Conservation (phyloP, 92 coral and sea anemone genomes). For the Montipora capitata region DNA sequence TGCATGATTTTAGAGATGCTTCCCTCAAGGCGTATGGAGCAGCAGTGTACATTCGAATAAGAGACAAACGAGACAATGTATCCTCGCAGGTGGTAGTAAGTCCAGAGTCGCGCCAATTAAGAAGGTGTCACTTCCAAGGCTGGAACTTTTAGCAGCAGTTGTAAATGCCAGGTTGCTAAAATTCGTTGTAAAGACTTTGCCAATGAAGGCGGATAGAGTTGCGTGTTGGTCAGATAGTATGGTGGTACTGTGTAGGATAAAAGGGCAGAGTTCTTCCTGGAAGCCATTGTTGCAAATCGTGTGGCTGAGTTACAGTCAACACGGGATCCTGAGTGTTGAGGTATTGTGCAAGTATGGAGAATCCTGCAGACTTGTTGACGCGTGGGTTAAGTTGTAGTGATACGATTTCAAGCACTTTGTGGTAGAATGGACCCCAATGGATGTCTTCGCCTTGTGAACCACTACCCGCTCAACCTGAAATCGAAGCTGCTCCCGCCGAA, state of each 20-base stretch:
- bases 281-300: slow-evolving; percentile 11
- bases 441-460: not conserved
- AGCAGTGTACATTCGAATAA: slow-evolving; percentile 32
- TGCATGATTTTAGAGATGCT: slow-evolving; percentile 64
- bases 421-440: slow-evolving; percentile 26
- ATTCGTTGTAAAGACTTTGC: slow-evolving; percentile 10
- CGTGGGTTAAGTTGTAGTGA: not conserved
- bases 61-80: slow-evolving; percentile 8
- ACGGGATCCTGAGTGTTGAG: slow-evolving; percentile 5
- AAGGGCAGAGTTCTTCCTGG: no score
- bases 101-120: no score
- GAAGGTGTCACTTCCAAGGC: slow-evolving; percentile 39
- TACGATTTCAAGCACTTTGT: not conserved
- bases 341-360: not conserved
- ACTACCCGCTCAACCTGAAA: not conserved
- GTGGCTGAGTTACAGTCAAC: slow-evolving; percentile 8
- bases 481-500: no score
- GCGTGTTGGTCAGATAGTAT: not conserved
- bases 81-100: not conserved
- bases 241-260: not conserved
- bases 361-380: no score
- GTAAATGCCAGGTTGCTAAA: slow-evolving; percentile 3
- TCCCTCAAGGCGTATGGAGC: slow-evolving; percentile 60
- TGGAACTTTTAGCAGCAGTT: slow-evolving; percentile 28
- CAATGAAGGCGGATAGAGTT: not conserved